Conservation (phyloP, 2,888 invertebrate genomes). For the Spilarctia lutea region DNA sequence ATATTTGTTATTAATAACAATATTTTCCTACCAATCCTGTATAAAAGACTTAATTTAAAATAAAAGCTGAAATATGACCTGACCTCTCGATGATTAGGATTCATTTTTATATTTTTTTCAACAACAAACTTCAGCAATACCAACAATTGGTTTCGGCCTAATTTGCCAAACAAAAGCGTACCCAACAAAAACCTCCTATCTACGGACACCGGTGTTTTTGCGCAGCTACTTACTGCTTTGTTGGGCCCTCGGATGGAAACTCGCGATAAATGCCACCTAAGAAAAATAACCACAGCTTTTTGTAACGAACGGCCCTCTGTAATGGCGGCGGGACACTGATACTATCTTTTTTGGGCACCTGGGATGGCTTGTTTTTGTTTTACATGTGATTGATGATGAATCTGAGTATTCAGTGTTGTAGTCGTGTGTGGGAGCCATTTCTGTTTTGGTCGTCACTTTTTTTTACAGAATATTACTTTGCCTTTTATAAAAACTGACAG, state of each 20-base stretch:
- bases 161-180: conserved; percentile 40
- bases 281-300: conserved; percentile 58
- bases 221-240: conserved; percentile 56
- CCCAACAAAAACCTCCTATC: conserved; percentile 47
- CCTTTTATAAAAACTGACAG: neutral
- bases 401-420: neutral
- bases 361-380: conserved; percentile 38
- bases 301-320: conserved; percentile 45
- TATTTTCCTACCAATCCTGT: too few relatives aligned
- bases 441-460: neutral
- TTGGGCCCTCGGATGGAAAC: conserved; percentile 51
- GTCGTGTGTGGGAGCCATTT: neutral
- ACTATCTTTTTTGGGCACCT: conserved; percentile 53
- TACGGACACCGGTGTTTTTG: conserved; percentile 58
- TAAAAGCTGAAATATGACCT: neutral
- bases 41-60: neutral
- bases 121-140: conserved; percentile 23
- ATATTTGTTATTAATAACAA: too few relatives aligned
- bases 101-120: conserved; percentile 6
- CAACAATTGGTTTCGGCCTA: conserved; percentile 2
- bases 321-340: conserved; percentile 45
- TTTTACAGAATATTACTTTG: neutral
- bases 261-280: conserved; percentile 53
- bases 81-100: neutral
- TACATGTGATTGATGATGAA: conserved; percentile 43